Evolutionary conservation across 2,113 vertebrate genomes (phyloP).

Genomic region (Cryptotis parvus): DNA sequence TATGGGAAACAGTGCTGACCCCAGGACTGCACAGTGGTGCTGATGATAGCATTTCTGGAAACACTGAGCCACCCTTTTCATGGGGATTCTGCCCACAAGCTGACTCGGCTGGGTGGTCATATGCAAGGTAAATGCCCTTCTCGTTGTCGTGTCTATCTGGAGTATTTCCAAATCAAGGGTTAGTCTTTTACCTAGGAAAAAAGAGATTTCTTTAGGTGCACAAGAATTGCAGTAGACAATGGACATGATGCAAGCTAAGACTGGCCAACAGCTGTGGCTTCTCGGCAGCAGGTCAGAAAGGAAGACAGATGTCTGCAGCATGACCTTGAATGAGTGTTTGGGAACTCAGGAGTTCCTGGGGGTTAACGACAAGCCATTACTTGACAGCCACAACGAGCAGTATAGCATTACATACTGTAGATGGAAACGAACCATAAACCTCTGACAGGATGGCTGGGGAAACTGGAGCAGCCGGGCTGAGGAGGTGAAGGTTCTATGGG

Average conservation of each 20-base stretch:
- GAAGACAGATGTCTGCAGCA: slow-evolving; percentile 65
- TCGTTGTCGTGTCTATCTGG: no score
- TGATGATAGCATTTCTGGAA: slow-evolving; percentile 5
- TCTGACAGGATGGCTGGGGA: slow-evolving; percentile 22
- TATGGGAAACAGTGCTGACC: neutral
- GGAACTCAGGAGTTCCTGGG: slow-evolving; percentile 54
- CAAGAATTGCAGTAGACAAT: neutral
- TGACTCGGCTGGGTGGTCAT: neutral
- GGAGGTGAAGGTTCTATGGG: neutral
- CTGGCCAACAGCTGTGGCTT: slow-evolving; percentile 45
- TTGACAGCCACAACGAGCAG: slow-evolving; percentile 55
- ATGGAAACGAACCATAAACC: slow-evolving; percentile 71
- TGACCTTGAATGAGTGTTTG: slow-evolving; percentile 67
- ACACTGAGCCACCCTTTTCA: neutral
- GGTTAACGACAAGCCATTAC: slow-evolving; percentile 47
- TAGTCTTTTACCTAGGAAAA: neutral
- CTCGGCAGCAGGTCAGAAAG: slow-evolving; percentile 50
- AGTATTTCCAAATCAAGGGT: no score
- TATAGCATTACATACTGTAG: slow-evolving; percentile 46
- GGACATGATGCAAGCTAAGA: neutral
- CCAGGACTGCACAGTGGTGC: neutral
- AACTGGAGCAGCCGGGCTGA: neutral
- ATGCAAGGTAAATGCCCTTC: no score
- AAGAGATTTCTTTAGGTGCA: neutral
- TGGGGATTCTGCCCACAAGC: neutral